Base-by-base conservation (phyloP, 2,113 vertebrate species). In the Maccullochella peelii region DNA sequence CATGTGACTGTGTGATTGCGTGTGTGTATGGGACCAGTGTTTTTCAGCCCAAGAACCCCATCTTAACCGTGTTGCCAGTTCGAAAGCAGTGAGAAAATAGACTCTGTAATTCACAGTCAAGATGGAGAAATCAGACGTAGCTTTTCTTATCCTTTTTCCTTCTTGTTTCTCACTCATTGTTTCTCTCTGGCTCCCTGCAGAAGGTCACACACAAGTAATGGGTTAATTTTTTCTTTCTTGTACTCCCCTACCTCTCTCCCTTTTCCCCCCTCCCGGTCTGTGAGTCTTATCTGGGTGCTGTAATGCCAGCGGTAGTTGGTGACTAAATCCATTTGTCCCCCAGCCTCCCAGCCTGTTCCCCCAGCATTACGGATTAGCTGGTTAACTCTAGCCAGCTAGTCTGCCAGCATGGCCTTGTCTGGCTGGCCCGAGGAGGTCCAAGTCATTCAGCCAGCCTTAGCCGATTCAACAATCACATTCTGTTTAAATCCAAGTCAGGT, bases 401-500 rank as follows among this genome's bases (percentile, higher is more conserved):
- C 77, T 58, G 63, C 58, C 70, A 58, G 65, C 58, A 65, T 33
- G 63, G 69, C 81, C 70, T 44, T 9, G 73, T 65, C 82, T 49
- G 83, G 73, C 77, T 16, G 65, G 40, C 27, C 68, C 6, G 30
- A 33, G 68, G 63, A 67, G 67, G 83, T 77, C 85, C 80, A 54
- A 81, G 86, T 80, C 88, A 83, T 87, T 88, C 89, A 86, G 77
- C 21, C 85, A 61, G 87, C 76, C 77, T 88, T 6, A 86, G 85
- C 70, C 72, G 27, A 89, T 86, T 87, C 77, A 90, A 88, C 91
- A 87, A 91, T 88, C 79, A 61, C 82, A 90, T 89, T 91, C 83
- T 89, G 83, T 91, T 93, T 68, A 80, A 84, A 93, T 88, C 87
- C 90, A 85, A 89, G 87, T 90, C 91, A 89, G 87, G 88, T 80